Conservation (phyloP, 2,888 invertebrate species). For the Lithosia quadra region DNA sequence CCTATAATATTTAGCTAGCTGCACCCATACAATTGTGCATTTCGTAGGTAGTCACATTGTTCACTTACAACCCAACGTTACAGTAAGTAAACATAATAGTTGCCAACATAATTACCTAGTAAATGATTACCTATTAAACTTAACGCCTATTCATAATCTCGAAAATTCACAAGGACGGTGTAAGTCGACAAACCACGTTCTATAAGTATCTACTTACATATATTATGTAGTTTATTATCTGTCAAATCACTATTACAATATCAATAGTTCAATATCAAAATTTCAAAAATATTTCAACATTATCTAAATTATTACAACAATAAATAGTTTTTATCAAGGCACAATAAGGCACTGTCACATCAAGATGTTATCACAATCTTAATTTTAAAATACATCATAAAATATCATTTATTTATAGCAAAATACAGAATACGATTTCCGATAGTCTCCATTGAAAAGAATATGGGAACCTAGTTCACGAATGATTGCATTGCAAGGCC, state of each 20-base stretch:
- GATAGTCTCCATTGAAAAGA: constrained; percentile 77
- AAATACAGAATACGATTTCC: constrained; percentile 69
- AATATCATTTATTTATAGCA: constrained; percentile 57
- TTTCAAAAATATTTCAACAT: constrained; percentile 4
- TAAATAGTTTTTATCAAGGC: constrained; percentile 82
- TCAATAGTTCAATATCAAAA: constrained; percentile 63
- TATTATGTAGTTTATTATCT: constrained; percentile 72
- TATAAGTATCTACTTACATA: constrained; percentile 73
- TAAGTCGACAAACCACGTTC: constrained; percentile 82
- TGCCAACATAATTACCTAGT: constrained; percentile 77
- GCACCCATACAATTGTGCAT: constrained; percentile 69
- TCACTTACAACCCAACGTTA: constrained; percentile 56
- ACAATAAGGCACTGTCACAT: constrained; percentile 85
- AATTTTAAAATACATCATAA: constrained; percentile 69
- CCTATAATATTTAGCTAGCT: constrained; percentile 64
- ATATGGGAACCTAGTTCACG: constrained; percentile 73
- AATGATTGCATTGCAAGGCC: constrained; percentile 68
- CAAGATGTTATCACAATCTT: constrained; percentile 85
- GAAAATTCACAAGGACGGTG: constrained; percentile 86
- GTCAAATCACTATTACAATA: constrained; percentile 70
- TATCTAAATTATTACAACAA: constrained; percentile 77
- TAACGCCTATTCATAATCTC: constrained; percentile 83
- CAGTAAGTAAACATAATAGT: constrained; percentile 66
- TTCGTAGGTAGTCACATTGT: constrained; percentile 60
- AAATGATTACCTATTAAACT: constrained; percentile 77